Percentiles rank a stretch among this genome's conserved stretches.
Conservation (phyloP, 2,797 vertebrate species). For the Lagodon rhomboides region DNA sequence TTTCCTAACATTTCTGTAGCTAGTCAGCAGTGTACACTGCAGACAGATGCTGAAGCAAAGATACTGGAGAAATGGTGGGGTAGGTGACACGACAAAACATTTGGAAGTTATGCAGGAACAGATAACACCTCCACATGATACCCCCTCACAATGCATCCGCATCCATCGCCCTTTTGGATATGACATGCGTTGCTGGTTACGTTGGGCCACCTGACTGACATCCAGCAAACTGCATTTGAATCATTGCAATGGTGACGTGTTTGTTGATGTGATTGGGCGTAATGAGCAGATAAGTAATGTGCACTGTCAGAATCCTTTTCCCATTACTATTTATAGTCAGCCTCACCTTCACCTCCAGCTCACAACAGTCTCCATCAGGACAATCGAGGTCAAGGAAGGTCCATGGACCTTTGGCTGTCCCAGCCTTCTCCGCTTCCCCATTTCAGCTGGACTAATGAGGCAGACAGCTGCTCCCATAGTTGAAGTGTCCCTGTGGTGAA, state of each 20-base stretch:
- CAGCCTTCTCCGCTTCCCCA: conserved; percentile 62
- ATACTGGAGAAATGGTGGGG: conserved; percentile 13
- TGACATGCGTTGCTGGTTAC: conserved; percentile 31
- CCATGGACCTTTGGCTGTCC: conserved; percentile 70
- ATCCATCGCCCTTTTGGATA: conserved; percentile 32
- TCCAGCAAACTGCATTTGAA: conserved; percentile 37
- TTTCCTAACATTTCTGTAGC: conserved; percentile 30
- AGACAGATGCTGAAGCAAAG: conserved; percentile 23
- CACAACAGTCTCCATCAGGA: conserved; percentile 65
- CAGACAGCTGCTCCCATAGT: conserved; percentile 77
- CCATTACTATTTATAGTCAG: conserved; percentile 59
- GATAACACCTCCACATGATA: conserved; percentile 45
- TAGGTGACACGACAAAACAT: conserved; percentile 29
- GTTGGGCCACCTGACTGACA: conserved; percentile 16
- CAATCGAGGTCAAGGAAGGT: conserved; percentile 76
- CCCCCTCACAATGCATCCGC: conserved; percentile 1
- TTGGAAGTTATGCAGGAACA: conserved; percentile 35
- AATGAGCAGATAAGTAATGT: conserved; percentile 53
- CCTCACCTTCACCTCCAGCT: conserved; percentile 62
- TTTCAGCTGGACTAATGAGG: conserved; percentile 80
- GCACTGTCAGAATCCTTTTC: conserved; percentile 31
- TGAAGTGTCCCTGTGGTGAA: conserved; percentile 72
- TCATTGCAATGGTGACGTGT: conserved; percentile 32
- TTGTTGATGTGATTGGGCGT: conserved; percentile 38
- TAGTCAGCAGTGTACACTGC: conserved; percentile 31